Evolutionary conservation across 2,113 vertebrate species (phyloP).

Genomic region (Andinoacara biseriatus): DNA sequence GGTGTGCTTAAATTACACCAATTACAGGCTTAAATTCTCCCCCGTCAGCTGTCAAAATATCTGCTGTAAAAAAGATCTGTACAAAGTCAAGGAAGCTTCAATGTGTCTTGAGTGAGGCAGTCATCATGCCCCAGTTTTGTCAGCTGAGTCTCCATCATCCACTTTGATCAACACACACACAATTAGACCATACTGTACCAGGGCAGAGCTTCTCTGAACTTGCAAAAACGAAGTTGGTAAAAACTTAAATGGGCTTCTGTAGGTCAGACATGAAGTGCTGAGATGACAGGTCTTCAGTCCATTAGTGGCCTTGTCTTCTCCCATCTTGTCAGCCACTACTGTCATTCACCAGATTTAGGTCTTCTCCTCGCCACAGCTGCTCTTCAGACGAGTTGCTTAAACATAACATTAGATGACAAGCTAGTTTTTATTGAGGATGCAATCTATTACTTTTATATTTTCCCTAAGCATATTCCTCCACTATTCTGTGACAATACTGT

Average conservation of each 20-base stretch:
- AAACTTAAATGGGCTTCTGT: conserved; percentile 39
- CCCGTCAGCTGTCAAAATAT: background rate
- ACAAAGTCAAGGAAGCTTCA: background rate
- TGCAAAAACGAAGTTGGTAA: conserved; percentile 31
- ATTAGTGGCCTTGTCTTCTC: conserved; percentile 57
- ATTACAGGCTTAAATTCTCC: background rate
- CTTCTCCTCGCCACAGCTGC: conserved; percentile 11
- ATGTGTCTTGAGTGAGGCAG: background rate
- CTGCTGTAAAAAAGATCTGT: background rate
- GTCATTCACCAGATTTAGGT: conserved; percentile 25
- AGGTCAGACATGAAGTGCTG: conserved; percentile 47
- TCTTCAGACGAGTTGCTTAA: background rate
- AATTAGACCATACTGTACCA: background rate
- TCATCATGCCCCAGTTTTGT: background rate
- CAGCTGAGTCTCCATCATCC: conserved; percentile 1
- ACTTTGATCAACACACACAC: background rate
- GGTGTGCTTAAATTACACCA: background rate
- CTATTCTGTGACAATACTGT: background rate
- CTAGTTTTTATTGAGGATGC: background rate
- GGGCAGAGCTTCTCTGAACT: conserved; percentile 9
- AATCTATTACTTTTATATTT: background rate
- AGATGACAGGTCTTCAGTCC: conserved; percentile 54
- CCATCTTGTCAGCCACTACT: conserved; percentile 44
- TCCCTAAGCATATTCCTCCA: background rate
- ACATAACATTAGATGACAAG: background rate